Conservation (phyloP, 2,113 vertebrate genomes). For the Mixornis gularis region DNA sequence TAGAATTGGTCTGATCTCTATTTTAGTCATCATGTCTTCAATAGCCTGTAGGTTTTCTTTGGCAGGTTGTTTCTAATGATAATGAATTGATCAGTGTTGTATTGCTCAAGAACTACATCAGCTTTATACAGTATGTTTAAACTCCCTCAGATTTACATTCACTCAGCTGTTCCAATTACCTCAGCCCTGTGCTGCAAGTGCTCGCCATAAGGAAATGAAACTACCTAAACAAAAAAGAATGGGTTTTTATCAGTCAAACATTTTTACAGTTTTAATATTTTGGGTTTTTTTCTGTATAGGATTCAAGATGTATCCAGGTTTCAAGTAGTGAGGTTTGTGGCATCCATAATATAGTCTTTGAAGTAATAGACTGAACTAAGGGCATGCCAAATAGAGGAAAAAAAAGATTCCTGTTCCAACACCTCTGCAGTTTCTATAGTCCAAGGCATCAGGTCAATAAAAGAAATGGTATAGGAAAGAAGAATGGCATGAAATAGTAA, state of each 20-base stretch:
- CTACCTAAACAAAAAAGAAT: neutral
- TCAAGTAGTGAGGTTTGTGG: neutral
- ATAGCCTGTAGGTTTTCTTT: neutral
- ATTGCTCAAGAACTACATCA: neutral
- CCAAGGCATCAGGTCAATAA: neutral
- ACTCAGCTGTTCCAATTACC: neutral
- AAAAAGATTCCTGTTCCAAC: neutral
- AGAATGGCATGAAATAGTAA: neutral
- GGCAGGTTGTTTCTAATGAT: neutral
- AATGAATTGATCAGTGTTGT: slow-evolving; percentile 19
- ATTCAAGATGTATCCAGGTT: neutral
- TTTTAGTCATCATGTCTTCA: slow-evolving; percentile 15
- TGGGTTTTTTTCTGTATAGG: neutral
- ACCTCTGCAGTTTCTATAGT: neutral
- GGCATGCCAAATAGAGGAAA: neutral
- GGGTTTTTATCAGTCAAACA: neutral
- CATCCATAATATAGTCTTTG: neutral
- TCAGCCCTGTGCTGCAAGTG: neutral
- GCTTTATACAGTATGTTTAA: neutral
- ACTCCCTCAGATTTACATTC: neutral
- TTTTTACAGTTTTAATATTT: neutral
- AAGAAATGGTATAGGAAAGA: neutral
- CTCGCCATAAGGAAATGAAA: neutral
- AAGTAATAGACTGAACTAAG: neutral
- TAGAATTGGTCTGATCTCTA: neutral